A percentile compares a stretch with the other conserved stretches of the same genome.
Evolutionary conservation across 2,797 vertebrate species (phyloP).

Genomic region (Poecilia wingei): DNA sequence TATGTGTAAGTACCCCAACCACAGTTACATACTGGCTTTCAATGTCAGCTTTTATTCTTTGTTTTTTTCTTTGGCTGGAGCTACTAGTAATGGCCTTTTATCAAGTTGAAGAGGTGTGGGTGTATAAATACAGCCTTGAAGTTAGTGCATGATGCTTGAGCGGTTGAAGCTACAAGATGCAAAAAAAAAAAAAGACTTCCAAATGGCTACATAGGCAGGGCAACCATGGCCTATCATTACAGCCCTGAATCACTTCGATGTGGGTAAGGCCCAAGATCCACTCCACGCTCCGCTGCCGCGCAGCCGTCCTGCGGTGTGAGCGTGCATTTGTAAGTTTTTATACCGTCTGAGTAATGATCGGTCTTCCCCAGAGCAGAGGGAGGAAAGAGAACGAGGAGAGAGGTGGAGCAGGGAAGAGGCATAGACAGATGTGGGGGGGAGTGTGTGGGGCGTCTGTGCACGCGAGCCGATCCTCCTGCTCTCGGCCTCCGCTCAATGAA

Average conservation of each 20-base stretch:
- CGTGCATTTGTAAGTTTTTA: conserved; percentile 45
- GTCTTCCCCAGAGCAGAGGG: conserved; percentile 52
- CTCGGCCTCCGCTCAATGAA: conserved; percentile 62
- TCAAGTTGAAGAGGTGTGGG: conserved; percentile 49
- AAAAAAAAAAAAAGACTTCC: conserved; percentile 8
- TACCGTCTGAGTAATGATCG: conserved; percentile 55
- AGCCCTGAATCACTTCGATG: conserved; percentile 64
- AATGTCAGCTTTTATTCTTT: conserved; percentile 5
- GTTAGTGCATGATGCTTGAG: conserved; percentile 9
- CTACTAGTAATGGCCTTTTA: conserved; percentile 51
- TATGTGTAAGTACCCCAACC: conserved; percentile 14
- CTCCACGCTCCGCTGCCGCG: conserved; percentile 51
- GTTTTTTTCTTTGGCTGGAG: neutral
- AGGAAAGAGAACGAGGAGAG: conserved; percentile 33
- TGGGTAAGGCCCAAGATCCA: conserved; percentile 57
- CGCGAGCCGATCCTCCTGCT: conserved; percentile 10
- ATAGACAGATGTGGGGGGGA: conserved; percentile 43
- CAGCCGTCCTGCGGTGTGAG: conserved; percentile 31
- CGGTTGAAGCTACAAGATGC: conserved; percentile 31
- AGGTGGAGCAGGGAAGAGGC: conserved; percentile 19
- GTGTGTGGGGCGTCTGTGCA: conserved; percentile 37
- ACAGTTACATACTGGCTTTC: conserved; percentile 17
- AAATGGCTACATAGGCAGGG: conserved; percentile 44
- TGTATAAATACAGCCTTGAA: conserved; percentile 65
- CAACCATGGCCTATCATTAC: conserved; percentile 77